Conservation (phyloP, 2,113 vertebrate species). For the Xiphophorus maculatus region DNA sequence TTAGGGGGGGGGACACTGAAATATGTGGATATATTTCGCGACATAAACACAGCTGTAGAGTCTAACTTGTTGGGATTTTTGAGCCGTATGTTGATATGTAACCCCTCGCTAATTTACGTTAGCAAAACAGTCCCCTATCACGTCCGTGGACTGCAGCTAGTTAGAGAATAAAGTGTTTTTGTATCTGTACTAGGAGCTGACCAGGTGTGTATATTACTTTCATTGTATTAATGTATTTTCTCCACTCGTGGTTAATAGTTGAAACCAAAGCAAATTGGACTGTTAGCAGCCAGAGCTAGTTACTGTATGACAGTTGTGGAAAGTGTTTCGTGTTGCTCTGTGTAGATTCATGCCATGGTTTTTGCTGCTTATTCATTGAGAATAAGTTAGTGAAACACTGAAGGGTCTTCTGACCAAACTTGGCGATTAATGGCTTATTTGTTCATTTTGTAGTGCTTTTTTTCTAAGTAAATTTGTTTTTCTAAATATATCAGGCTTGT, state of each 20-base stretch:
- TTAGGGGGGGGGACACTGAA: constrained; percentile 8
- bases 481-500: not conserved
- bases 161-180: not conserved
- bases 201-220: not conserved
- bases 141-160: constrained; percentile 11
- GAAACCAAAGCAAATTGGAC: constrained; percentile 18
- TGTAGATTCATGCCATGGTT: not conserved
- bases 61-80: constrained; percentile 34
- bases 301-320: constrained; percentile 24
- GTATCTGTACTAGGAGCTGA: not conserved
- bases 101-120: constrained; percentile 55
- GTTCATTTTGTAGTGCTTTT: no score
- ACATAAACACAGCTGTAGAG: constrained; percentile 11
- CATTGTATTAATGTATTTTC: not conserved
- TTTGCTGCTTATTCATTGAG: not conserved
- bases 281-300: constrained; percentile 46
- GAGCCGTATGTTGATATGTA: constrained; percentile 12
- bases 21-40: not conserved
- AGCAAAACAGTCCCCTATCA: constrained; percentile 26
- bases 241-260: constrained; percentile 17
- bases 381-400: not conserved
- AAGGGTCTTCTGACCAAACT: not conserved
- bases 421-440: not conserved
- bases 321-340: constrained; percentile 12
- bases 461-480: not conserved